A percentile compares a stretch with the other conserved stretches of the same genome.
Conservation (phyloP, 1,140 invertebrate species). For the Bombus waltoni region DNA sequence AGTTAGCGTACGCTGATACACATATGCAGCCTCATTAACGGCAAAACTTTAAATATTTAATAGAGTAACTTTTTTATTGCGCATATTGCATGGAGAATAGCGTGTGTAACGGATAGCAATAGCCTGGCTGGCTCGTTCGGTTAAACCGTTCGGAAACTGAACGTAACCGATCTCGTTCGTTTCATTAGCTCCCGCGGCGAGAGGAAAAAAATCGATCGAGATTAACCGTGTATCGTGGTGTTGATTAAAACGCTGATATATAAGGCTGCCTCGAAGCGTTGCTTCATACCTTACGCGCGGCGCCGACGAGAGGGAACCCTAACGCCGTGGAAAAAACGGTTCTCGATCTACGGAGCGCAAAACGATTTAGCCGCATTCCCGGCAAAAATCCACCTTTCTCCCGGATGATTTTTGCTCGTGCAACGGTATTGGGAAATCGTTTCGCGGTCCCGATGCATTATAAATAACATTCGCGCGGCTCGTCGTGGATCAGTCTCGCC, state of each 20-base stretch:
- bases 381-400: neutral
- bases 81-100: slow-evolving; percentile 12
- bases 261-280: neutral
- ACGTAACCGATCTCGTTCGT: slow-evolving; percentile 14
- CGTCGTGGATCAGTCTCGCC: slow-evolving; percentile 2
- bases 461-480: slow-evolving; percentile 41
- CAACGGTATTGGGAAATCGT: neutral
- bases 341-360: neutral
- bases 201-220: slow-evolving; percentile 26
- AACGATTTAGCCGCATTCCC: neutral
- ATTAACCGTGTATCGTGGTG: neutral
- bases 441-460: slow-evolving; percentile 21
- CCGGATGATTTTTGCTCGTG: neutral
- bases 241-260: neutral
- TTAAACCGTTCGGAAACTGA: slow-evolving; percentile 17
- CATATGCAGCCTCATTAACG: slow-evolving; percentile 28
- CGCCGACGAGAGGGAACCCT: neutral
- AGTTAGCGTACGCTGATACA: slow-evolving; percentile 22
- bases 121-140: neutral
- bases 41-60: slow-evolving; percentile 50
- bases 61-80: slow-evolving; percentile 44
- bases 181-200: slow-evolving; percentile 5
- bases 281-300: neutral
- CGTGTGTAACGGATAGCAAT: slow-evolving; percentile 40
- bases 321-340: neutral